Base-by-base conservation (phyloP, 2,888 invertebrate species). In the Andrena dorsata region DNA sequence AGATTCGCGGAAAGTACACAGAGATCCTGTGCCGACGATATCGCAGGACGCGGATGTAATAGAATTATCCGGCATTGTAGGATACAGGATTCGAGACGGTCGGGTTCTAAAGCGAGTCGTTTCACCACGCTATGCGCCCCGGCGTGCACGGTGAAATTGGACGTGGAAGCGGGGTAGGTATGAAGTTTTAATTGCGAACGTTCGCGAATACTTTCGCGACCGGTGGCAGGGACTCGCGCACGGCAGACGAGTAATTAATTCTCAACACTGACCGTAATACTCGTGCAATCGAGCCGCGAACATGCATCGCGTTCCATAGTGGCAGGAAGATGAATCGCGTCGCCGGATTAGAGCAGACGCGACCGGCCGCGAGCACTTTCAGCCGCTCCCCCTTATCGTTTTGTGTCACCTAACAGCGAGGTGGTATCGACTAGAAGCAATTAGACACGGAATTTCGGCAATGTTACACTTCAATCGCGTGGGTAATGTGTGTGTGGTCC, bases 281-380 rank as follows among this genome's bases (percentile, higher is more conserved):
- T 26, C 80, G 41, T 47, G 63, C 80, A 76, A 84, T 84, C 80
- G 84, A 84, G 80, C 73, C 80, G 84, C 49, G 80, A 81, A 75
- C 84, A 73, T 65, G 84, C 77, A 63, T 84, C 84, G 84, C 84
- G 84, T 78, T 84, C 77, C 74, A 76, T n/a, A 41, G 51, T 64
- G 77, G 58, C 84, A 78, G 81, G 63, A 84, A 81, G 81, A 84
- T 73, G 81, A 84, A 81, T 84, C 77, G 84, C 77, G 81, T 84
- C 77, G 66, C 64, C 69, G 82, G 69, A 82, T 84, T 78, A 82
- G 73, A 75, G 76, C 73, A 71, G 80, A 83, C 83, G 56, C 56
- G 80, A 83, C 58, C 60, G 74, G 71, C 73, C 73, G 61, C 80
- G 60, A 64, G 47, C 65, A 66, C 64, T 76, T 73, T 70, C 76